These are phyloP conservation scores for Drosophila neotestacea DNA, from an alignment of 2,888 invertebrate genomes.

Conservation along the genomic window DNA sequence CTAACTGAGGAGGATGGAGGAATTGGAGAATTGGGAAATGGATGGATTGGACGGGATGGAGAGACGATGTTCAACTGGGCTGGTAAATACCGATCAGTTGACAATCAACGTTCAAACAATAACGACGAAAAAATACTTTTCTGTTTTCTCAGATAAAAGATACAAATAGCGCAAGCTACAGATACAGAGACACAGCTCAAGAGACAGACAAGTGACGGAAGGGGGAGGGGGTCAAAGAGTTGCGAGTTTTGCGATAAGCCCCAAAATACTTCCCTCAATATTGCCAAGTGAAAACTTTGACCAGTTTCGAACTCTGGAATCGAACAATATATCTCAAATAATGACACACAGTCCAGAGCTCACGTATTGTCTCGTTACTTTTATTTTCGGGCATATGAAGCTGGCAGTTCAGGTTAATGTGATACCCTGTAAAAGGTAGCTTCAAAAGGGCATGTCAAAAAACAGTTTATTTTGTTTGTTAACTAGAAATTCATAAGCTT, in stretches of 20 bases:
- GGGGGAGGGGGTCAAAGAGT: not conserved
- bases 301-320: constrained; percentile 16
- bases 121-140: constrained; percentile 46
- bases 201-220: not conserved
- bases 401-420: constrained; percentile 39
- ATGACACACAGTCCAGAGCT: constrained; percentile 27
- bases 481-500: too few species aligned
- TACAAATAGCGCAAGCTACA: constrained; percentile 45
- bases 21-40: not conserved
- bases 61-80: constrained; percentile 21
- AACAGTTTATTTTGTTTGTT: too few species aligned
- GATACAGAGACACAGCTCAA: constrained; percentile 28
- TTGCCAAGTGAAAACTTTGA: constrained; percentile 9
- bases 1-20: constrained; percentile 12
- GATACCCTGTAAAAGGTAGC: constrained; percentile 15
- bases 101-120: constrained; percentile 77
- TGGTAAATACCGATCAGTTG: constrained; percentile 68
- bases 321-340: constrained; percentile 28
- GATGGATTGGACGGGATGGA: not conserved
- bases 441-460: not conserved
- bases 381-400: constrained; percentile 47
- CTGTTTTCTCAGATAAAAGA: constrained; percentile 69
- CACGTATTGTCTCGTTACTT: constrained; percentile 39
- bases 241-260: constrained; percentile 13
- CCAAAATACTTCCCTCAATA: constrained; percentile 1